These are phyloP conservation scores for Notothenia coriiceps DNA, from an alignment of 2,113 vertebrate species.

Conservation along the genomic window DNA sequence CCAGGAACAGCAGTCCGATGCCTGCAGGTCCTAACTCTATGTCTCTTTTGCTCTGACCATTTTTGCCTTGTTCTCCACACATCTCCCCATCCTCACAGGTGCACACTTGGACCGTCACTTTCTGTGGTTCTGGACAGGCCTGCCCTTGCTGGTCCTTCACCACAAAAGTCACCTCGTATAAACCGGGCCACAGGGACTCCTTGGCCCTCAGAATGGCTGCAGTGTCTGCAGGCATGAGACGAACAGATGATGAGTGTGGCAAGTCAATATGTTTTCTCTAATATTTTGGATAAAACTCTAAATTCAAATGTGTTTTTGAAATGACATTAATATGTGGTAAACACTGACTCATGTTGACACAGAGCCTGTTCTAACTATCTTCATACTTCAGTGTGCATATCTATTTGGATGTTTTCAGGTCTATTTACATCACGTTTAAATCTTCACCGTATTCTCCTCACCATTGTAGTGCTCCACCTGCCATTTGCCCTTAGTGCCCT, in stretches of 20 bases:
- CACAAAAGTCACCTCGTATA: slow-evolving; percentile 61
- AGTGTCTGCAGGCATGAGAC: slow-evolving; percentile 69
- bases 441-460: slow-evolving; percentile 69
- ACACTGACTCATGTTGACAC: background rate
- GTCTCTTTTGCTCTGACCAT: too few relatives aligned
- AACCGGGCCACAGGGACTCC: slow-evolving; percentile 63
- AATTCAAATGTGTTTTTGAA: too few relatives aligned
- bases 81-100: slow-evolving; percentile 61
- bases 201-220: slow-evolving; percentile 67
- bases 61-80: too few relatives aligned
- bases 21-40: too few relatives aligned
- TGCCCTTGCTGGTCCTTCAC: slow-evolving; percentile 76
- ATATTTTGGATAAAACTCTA: background rate
- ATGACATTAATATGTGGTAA: too few relatives aligned
- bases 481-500: slow-evolving; percentile 87
- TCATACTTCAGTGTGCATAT: too few relatives aligned
- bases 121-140: slow-evolving; percentile 75
- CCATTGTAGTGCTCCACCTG: slow-evolving; percentile 83
- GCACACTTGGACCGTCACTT: slow-evolving; percentile 72
- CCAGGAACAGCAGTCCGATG: too few relatives aligned
- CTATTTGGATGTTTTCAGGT: too few relatives aligned
- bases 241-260: background rate
- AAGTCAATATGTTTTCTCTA: background rate
- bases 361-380: background rate
- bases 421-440: too few relatives aligned